These are phyloP conservation scores for Ahaetulla prasina DNA, from an alignment of 2,113 vertebrate species.

Conservation along the genomic window DNA sequence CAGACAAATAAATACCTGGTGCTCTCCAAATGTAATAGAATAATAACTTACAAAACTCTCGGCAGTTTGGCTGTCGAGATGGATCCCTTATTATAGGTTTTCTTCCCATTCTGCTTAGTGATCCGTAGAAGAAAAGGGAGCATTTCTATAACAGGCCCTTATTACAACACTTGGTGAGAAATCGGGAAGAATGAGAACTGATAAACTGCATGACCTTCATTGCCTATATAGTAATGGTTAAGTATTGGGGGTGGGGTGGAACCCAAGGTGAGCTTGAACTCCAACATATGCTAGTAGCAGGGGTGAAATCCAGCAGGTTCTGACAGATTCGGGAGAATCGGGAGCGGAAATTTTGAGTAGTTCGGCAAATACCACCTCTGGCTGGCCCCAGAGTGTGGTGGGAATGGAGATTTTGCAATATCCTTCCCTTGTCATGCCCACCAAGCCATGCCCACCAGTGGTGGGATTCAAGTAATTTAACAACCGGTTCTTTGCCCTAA, in stretches of 20 bases:
- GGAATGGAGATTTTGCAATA: too few species aligned
- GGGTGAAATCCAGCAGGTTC: too few species aligned
- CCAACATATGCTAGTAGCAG: not conserved
- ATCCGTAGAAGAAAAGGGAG: not conserved
- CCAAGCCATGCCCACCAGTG: too few species aligned
- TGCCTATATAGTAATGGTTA: not conserved
- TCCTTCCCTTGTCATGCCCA: too few species aligned
- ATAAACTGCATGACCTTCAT: not conserved
- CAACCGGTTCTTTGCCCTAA: too few species aligned
- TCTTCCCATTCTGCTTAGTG: not conserved
- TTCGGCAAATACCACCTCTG: too few species aligned
- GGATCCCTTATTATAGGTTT: not conserved
- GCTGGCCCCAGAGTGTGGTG: too few species aligned
- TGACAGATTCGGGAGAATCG: too few species aligned
- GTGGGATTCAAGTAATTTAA: too few species aligned
- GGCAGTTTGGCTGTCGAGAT: not conserved
- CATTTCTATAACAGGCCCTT: not conserved
- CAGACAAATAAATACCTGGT: not conserved
- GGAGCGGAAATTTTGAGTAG: too few species aligned
- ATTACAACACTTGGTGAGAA: not conserved
- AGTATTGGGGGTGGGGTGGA: not conserved
- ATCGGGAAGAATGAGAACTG: not conserved
- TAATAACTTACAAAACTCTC: not conserved
- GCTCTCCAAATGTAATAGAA: not conserved
- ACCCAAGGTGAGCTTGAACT: not conserved